A percentile compares a stretch with the other conserved stretches of the same genome.
Conservation (phyloP, 2,797 vertebrate species). For the Myiotriccus ornatus region DNA sequence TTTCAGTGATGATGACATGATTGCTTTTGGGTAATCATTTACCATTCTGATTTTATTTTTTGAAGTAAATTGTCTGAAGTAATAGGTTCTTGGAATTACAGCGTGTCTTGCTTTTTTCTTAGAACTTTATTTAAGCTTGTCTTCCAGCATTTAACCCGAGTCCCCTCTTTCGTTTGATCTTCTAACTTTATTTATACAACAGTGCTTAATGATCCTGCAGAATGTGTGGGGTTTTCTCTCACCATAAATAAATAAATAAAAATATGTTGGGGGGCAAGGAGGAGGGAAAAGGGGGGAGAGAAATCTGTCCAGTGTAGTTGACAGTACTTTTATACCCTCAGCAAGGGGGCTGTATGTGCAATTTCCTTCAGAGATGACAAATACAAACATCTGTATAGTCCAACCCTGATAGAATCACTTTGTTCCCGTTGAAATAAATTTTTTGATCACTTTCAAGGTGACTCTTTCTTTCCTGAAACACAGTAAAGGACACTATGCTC, state of each 20-base stretch:
- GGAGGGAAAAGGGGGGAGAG: neutral
- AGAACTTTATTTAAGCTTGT: conserved; percentile 90
- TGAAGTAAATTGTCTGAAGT: conserved; percentile 96
- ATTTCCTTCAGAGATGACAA: conserved; percentile 79
- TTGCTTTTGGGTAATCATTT: conserved; percentile 99
- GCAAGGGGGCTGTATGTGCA: conserved; percentile 78
- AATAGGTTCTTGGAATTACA: conserved; percentile 88
- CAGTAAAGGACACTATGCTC: conserved; percentile 54
- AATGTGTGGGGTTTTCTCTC: conserved; percentile 19
- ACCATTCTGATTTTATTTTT: conserved; percentile 95
- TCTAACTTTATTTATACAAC: conserved; percentile 93
- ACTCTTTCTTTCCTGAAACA: conserved; percentile 66
- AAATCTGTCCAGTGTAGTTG: conserved; percentile 74
- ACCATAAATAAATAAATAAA: conserved; percentile 59
- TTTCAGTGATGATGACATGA: conserved; percentile 99
- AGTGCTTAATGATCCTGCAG: conserved; percentile 88
- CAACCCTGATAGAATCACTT: conserved; percentile 76
- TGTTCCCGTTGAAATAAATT: conserved; percentile 72
- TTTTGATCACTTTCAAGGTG: conserved; percentile 79
- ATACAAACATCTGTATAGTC: conserved; percentile 77
- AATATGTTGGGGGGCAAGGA: neutral
- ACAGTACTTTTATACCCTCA: conserved; percentile 80
- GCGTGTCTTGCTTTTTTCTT: conserved; percentile 80
- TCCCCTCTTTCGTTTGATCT: conserved; percentile 84
- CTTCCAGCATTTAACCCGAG: conserved; percentile 89